phyloP scores from a whole-genome alignment of 2,888 invertebrate species.

The Hartigia nigra region DNA sequence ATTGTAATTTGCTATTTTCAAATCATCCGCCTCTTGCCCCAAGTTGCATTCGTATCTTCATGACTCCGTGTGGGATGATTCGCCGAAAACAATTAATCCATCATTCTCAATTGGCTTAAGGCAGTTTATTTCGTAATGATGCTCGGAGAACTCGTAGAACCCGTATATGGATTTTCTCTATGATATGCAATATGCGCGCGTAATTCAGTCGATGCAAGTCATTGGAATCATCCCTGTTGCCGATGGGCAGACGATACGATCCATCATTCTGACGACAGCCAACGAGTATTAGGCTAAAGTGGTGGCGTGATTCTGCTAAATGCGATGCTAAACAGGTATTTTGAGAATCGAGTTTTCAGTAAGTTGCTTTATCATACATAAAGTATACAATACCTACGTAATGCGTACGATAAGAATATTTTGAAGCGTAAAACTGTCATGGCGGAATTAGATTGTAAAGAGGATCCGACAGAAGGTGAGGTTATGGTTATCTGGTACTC shows the following conservation, averaged over 20 bases:
- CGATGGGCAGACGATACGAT: slow-evolving; percentile 43
- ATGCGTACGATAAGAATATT: background rate
- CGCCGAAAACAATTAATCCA: slow-evolving; percentile 51
- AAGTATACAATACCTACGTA: background rate
- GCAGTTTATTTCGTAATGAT: slow-evolving; percentile 47
- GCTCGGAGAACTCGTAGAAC: slow-evolving; percentile 23
- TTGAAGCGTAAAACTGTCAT: background rate
- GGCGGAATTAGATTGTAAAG: background rate
- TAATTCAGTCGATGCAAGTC: slow-evolving; percentile 62
- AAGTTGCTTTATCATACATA: background rate
- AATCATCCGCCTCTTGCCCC: background rate
- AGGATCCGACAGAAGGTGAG: background rate
- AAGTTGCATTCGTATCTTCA: background rate
- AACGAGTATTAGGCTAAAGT: slow-evolving; percentile 55
- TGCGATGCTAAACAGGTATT: slow-evolving; percentile 51
- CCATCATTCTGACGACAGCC: slow-evolving; percentile 58
- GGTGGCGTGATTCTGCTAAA: slow-evolving; percentile 59
- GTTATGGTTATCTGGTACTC: background rate
- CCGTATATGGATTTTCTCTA: slow-evolving; percentile 47
- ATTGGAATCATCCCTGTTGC: slow-evolving; percentile 55
- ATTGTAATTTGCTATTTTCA: background rate
- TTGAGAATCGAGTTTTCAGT: slow-evolving; percentile 8
- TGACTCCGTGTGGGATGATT: slow-evolving; percentile 28
- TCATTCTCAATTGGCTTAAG: slow-evolving; percentile 56
- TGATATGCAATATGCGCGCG: slow-evolving; percentile 55